A percentile compares a stretch with the other conserved stretches of the same genome.
Conservation (phyloP, 1,140 invertebrate species). For the Drosophila tropicalis region DNA sequence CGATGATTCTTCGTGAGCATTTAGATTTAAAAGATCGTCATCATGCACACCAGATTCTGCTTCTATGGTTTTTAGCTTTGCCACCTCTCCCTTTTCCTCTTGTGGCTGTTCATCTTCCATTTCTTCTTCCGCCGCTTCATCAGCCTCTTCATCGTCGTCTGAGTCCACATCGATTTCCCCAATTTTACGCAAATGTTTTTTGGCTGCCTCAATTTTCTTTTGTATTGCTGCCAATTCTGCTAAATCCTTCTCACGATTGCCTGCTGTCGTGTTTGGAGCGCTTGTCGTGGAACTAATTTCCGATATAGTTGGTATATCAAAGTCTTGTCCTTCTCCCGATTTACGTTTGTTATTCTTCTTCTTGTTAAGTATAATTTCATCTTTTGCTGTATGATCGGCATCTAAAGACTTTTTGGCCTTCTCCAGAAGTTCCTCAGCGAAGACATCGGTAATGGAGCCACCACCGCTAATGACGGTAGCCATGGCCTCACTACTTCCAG, state of each 20-base stretch:
- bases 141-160: slow-evolving; percentile 80
- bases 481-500: slow-evolving; percentile 41
- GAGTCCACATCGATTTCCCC: slow-evolving; percentile 65
- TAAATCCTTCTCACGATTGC: slow-evolving; percentile 79
- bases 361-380: slow-evolving; percentile 70
- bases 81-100: slow-evolving; percentile 83
- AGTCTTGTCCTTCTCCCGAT: slow-evolving; percentile 60
- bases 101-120: slow-evolving; percentile 7
- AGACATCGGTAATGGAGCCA: slow-evolving; percentile 86
- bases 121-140: slow-evolving; percentile 79
- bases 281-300: slow-evolving; percentile 81
- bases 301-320: slow-evolving; percentile 83
- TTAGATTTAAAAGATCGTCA: slow-evolving; percentile 84
- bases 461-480: slow-evolving; percentile 73
- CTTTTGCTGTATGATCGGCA: slow-evolving; percentile 57
- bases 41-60: not conserved
- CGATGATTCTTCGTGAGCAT: slow-evolving; percentile 78
- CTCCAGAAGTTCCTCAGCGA: slow-evolving; percentile 84
- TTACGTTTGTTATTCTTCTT: slow-evolving; percentile 75
- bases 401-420: slow-evolving; percentile 78
- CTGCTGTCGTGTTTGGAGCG: slow-evolving; percentile 25
- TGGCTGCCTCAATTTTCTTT: slow-evolving; percentile 84
- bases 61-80: slow-evolving; percentile 51
- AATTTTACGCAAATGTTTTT: slow-evolving; percentile 83
- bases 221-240: slow-evolving; percentile 71